A percentile compares a stretch with the other conserved stretches of the same genome.
phyloP scores from a whole-genome alignment of 2,113 vertebrate species.

The Nipponia nippon region DNA sequence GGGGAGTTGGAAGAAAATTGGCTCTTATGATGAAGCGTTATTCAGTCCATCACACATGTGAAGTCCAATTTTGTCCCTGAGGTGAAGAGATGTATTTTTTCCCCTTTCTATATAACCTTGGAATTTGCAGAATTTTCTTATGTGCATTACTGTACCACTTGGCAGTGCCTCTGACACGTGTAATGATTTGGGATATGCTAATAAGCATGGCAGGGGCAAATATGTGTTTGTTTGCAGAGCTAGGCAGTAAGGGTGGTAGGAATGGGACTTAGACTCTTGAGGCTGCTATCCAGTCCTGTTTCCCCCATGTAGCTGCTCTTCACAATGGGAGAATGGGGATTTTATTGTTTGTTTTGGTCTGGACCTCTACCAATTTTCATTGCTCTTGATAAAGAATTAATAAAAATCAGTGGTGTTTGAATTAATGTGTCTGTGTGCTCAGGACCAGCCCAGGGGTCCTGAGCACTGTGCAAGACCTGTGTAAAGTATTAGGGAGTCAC shows the following conservation, averaged over 20 bases:
- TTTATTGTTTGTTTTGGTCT: background rate
- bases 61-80: slow-evolving; percentile 52
- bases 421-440: background rate
- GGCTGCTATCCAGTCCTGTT: background rate
- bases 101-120: background rate
- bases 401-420: background rate
- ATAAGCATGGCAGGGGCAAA: background rate
- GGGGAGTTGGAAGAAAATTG: slow-evolving; percentile 55
- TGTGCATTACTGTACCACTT: background rate
- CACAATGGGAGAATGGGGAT: fast-evolving
- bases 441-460: background rate
- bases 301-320: fast-evolving
- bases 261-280: background rate
- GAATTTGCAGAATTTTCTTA: background rate
- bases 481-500: background rate
- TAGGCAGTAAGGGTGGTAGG: background rate
- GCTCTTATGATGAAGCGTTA: slow-evolving; percentile 52
- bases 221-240: background rate
- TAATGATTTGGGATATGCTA: background rate
- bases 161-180: background rate
- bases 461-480: fast-evolving
- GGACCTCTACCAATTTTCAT: background rate
- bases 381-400: background rate
- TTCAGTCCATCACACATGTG: slow-evolving; percentile 37
- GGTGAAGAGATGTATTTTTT: background rate